A percentile compares a stretch with the other conserved stretches of the same genome.
phyloP scores from a whole-genome alignment of 1,140 invertebrate genomes.

The Drosophila littoralis region DNA sequence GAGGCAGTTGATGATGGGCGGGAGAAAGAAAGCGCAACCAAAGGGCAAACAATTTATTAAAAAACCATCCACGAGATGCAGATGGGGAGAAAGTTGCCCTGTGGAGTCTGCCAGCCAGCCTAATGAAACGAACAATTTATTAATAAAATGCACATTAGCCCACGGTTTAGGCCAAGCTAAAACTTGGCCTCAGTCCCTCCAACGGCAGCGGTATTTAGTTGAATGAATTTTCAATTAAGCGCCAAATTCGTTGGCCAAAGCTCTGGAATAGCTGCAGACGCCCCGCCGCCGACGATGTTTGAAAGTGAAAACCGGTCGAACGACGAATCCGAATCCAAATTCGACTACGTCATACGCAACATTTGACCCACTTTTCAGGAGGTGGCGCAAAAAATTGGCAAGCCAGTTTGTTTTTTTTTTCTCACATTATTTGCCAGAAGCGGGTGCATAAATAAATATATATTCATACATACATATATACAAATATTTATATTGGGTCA shows the following conservation, averaged over 20 bases:
- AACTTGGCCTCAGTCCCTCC: background rate
- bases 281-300: constrained; percentile 32
- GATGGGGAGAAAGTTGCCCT: constrained; percentile 62
- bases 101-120: constrained; percentile 18
- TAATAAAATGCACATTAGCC: constrained; percentile 75
- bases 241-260: constrained; percentile 57
- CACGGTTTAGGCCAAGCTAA: constrained; percentile 51
- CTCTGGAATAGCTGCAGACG: constrained; percentile 46
- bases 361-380: constrained; percentile 70
- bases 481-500: constrained; percentile 15
- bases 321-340: constrained; percentile 29
- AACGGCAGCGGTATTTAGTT: constrained; percentile 48
- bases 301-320: constrained; percentile 56
- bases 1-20: background rate
- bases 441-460: constrained; percentile 35
- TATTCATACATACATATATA: background rate
- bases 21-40: constrained; percentile 63
- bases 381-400: constrained; percentile 60
- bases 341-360: constrained; percentile 67
- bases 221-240: constrained; percentile 79
- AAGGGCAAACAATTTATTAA: constrained; percentile 75
- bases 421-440: constrained; percentile 39
- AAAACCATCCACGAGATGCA: constrained; percentile 59
- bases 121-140: constrained; percentile 79
- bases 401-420: constrained; percentile 43